These are phyloP conservation scores for Platycheirus rosarum DNA, from an alignment of 2,888 invertebrate species.

Conservation along the genomic window DNA sequence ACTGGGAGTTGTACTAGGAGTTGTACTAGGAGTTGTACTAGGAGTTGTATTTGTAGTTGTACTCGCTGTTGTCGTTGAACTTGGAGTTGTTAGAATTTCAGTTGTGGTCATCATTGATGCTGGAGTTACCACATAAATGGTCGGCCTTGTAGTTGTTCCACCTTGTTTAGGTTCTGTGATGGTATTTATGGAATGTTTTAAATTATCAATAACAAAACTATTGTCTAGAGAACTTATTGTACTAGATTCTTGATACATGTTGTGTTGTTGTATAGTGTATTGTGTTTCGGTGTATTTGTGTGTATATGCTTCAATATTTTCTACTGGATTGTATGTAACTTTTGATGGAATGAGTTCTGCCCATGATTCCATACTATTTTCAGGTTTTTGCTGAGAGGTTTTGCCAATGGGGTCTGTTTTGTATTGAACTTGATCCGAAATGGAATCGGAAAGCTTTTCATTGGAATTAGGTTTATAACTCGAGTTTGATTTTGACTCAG, in stretches of 20 bases:
- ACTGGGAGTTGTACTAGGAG: constrained; percentile 76
- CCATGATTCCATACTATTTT: constrained; percentile 39
- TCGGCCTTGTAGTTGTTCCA: constrained; percentile 57
- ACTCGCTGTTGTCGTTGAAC: constrained; percentile 77
- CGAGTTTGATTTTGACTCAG: constrained; percentile 31
- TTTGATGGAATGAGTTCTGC: constrained; percentile 41
- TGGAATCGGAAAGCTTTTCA: constrained; percentile 1
- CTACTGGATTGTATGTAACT: constrained; percentile 36
- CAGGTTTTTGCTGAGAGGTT: constrained; percentile 26
- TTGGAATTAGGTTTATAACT: constrained; percentile 2
- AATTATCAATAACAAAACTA: constrained; percentile 66
- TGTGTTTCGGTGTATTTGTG: constrained; percentile 65
- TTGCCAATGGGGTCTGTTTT: constrained; percentile 14
- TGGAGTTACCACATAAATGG: constrained; percentile 59
- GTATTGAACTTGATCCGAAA: constrained; percentile 28
- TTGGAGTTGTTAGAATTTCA: constrained; percentile 77
- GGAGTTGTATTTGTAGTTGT: constrained; percentile 29
- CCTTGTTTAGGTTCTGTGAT: constrained; percentile 67
- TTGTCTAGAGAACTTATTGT: constrained; percentile 64
- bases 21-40: constrained; percentile 16
- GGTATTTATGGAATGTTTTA: constrained; percentile 69
- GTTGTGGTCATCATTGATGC: constrained; percentile 33
- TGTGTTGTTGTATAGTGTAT: constrained; percentile 67
- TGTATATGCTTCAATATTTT: constrained; percentile 36
- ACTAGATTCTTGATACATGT: constrained; percentile 66